Base-by-base conservation (phyloP, 2,797 vertebrate genomes). In the Streptopelia turtur region DNA sequence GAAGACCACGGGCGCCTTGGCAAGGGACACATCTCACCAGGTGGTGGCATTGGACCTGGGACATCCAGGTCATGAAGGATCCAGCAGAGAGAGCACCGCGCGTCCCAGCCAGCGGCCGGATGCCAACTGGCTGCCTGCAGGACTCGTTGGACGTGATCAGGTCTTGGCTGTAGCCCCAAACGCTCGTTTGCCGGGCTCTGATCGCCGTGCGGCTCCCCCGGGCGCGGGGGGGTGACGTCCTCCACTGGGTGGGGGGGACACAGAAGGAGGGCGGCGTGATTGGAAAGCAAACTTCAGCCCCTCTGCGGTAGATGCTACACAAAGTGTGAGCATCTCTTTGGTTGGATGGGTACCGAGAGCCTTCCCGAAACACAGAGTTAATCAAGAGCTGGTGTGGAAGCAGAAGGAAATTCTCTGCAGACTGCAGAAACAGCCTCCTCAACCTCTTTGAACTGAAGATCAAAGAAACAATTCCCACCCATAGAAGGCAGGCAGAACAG, bases 401-500 rank as follows among this genome's bases (percentile, higher is more conserved):
- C 53, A 95, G 64, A 82, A 89, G 59, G 27, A 59, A 92, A 94
- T 77, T 92, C 93, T 94, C 93, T 85, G 71, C 56, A 79, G 88
- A 59, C 71, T 12, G 15, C 74, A 90, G 60, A 87, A 94, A 88
- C n/a, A 83, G 74, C 43, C 47, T 87, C 78, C 84, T 84, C 91
- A 89, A 35, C 50, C 77, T 60, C 95, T 96, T 96, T 95, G 95
- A 96, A 95, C 86, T 93, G 81, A 82, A 94, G 95, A 95, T 95
- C 93, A 97, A 94, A 96, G 94, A 82, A 86, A 33, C 47, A 57
- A 35, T 90, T 90, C 88, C 77, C 33, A 84, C 37, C 56, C 85
- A 70, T 35, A 82, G 68, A 83, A 96, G 65, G 74, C 63, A 25
- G 69, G 65, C 69, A 76, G 82, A 80, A 65, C 14, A 87, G 61